Conservation (phyloP, 2,888 invertebrate genomes). For the Parascotia fuliginaria region DNA sequence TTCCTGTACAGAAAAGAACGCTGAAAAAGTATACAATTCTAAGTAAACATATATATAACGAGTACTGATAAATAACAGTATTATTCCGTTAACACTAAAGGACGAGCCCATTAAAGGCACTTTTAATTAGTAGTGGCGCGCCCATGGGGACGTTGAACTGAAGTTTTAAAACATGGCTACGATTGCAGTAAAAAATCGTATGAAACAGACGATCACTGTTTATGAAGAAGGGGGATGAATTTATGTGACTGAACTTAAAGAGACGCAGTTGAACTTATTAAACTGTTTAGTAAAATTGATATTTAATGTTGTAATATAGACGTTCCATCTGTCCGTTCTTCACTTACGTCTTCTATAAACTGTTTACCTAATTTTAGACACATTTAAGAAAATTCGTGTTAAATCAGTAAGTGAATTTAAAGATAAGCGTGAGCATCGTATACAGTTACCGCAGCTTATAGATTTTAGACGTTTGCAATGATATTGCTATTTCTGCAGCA, state of each 20-base stretch:
- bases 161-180: constrained; percentile 44
- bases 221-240: constrained; percentile 21
- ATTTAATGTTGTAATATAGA: background rate
- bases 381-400: too few species aligned
- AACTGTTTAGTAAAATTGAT: background rate
- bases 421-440: too few species aligned
- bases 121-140: constrained; percentile 38
- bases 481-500: too few species aligned
- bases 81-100: constrained; percentile 13
- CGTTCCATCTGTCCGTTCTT: too few species aligned
- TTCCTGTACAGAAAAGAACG: too few species aligned
- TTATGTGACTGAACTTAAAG: constrained; percentile 13
- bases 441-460: too few species aligned
- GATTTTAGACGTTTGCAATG: too few species aligned
- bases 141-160: constrained; percentile 50
- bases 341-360: too few species aligned
- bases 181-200: constrained; percentile 40
- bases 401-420: too few species aligned
- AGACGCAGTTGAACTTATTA: background rate
- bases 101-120: constrained; percentile 28
- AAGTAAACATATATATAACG: background rate
- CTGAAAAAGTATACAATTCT: background rate
- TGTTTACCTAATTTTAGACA: too few species aligned
- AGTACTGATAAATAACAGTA: background rate
- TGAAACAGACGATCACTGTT: constrained; percentile 25